Base-by-base conservation (phyloP, 1,140 invertebrate genomes). In the Leptopilina clavipes region DNA sequence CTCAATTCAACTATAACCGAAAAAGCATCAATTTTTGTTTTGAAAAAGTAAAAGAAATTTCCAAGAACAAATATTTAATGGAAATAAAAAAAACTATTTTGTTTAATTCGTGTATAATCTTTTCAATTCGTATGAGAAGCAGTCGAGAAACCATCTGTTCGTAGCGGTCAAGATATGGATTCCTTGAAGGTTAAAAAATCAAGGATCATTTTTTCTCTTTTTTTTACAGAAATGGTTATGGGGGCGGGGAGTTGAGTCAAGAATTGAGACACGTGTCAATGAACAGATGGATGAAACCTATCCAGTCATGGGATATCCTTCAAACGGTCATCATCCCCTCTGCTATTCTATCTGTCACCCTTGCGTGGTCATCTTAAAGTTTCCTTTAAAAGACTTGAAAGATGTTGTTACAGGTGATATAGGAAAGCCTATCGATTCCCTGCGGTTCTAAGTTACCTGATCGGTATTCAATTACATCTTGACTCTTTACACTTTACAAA, bases 241-340 rank as follows among this genome's bases (percentile, higher is more conserved):
- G n/a, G n/a, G n/a, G 25, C 59, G 52, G 75, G 75, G 75, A 76
- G 54, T 22, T 48, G 72, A 76, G 71, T 31, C 5, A 71, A 76
- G 31, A 83, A 81, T 79, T 72, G 74, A 79, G 81, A 76, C 83
- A 83, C 81, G 82, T 79, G 82, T 79, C 82, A 73, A 54, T 9
- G n/a, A 48, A 77, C 82, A 84, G 74, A 78, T 86, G 82, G 48
- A 83, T 59, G 83, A 86, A 86, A 81, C 81, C 83, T 78, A 65
- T 65, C 59, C 59, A 65, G 12, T 12, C 77, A 76, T 79, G 52
- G 71, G 73, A 45, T 52, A 59, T 70, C 3, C 19, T 65, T 31
- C 8, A 70, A 31, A 44, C 79, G 56, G 44, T 40, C 77, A 80
- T 76, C 74, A 80, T 76, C 74, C 77, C 74, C 77, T 82, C 80